Percentiles rank a stretch among this genome's conserved stretches.
Evolutionary conservation across 2,888 invertebrate genomes (phyloP).

Genomic region (Capitulum mitella): DNA sequence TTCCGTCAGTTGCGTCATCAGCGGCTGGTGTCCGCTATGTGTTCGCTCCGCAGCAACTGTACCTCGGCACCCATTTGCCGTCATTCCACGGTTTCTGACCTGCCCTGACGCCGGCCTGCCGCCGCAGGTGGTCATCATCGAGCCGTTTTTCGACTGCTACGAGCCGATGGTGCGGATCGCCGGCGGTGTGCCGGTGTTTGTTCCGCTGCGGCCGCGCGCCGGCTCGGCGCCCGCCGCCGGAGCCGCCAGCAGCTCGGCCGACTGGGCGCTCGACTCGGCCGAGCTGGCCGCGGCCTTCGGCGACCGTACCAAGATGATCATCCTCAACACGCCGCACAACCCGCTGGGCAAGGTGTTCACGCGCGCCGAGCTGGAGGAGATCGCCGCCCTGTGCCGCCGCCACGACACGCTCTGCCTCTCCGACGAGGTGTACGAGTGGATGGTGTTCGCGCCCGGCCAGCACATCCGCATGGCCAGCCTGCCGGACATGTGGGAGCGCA

Average conservation of each 20-base stretch:
- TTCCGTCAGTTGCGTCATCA: too few relatives aligned
- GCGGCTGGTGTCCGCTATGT: too few relatives aligned
- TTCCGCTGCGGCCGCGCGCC: slow-evolving; percentile 74
- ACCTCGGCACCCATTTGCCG: too few relatives aligned
- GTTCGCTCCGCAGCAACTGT: too few relatives aligned
- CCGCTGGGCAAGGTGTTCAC: slow-evolving; percentile 88
- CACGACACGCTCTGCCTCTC: slow-evolving; percentile 85
- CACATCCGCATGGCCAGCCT: slow-evolving; percentile 87
- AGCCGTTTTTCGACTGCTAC: slow-evolving; percentile 98
- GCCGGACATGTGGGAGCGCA: slow-evolving; percentile 96
- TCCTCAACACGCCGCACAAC: slow-evolving; percentile 97
- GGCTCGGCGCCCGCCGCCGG: slow-evolving; percentile 72
- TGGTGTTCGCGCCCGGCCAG: slow-evolving; percentile 71
- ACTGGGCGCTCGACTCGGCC: slow-evolving; percentile 78
- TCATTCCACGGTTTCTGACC: too few relatives aligned
- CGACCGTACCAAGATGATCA: slow-evolving; percentile 81
- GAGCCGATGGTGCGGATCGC: slow-evolving; percentile 86
- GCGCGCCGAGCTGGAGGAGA: slow-evolving; percentile 58
- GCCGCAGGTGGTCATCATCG: slow-evolving; percentile 85
- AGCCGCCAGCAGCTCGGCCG: slow-evolving; percentile 65
- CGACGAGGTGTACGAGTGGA: slow-evolving; percentile 98
- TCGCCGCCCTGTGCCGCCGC: slow-evolving; percentile 83
- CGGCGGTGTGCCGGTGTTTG: slow-evolving; percentile 76
- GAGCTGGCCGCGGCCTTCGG: slow-evolving; percentile 76
- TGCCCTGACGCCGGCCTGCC: too few relatives aligned